Conservation (phyloP, 64 coral and sea anemone genomes). For the Anthopleura sola region DNA sequence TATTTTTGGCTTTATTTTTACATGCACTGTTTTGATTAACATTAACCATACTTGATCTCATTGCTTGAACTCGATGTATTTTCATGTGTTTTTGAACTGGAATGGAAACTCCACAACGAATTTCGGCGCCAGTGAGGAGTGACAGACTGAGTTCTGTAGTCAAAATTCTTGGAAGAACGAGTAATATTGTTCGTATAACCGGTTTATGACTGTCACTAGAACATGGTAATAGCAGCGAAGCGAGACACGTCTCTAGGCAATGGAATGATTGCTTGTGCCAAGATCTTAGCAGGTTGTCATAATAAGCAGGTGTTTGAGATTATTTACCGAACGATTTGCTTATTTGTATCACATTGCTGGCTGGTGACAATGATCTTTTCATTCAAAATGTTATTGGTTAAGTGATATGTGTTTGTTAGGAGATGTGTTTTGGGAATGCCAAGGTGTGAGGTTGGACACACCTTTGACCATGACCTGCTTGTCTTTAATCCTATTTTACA, state of each 20-base stretch:
- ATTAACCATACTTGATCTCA: too few relatives aligned
- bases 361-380: background rate
- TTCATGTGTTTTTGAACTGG: too few relatives aligned
- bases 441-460: too few relatives aligned
- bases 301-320: background rate
- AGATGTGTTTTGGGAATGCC: background rate
- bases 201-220: background rate
- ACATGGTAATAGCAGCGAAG: background rate
- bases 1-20: too few relatives aligned
- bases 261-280: background rate
- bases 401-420: background rate
- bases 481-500: too few relatives aligned
- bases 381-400: background rate
- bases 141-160: too few relatives aligned
- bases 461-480: too few relatives aligned
- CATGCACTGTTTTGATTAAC: too few relatives aligned
- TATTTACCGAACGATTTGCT: background rate
- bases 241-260: conserved; percentile 11
- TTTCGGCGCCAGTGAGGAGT: too few relatives aligned
- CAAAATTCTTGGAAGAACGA: too few relatives aligned
- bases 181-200: background rate
- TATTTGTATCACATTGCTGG: background rate
- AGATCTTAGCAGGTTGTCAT: background rate
- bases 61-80: too few relatives aligned
- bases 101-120: too few relatives aligned